Percentiles rank a stretch among this genome's conserved stretches.
These are phyloP conservation scores for Dolichallabes microphthalmus DNA, from an alignment of 2,113 vertebrate genomes.

Conservation along the genomic window DNA sequence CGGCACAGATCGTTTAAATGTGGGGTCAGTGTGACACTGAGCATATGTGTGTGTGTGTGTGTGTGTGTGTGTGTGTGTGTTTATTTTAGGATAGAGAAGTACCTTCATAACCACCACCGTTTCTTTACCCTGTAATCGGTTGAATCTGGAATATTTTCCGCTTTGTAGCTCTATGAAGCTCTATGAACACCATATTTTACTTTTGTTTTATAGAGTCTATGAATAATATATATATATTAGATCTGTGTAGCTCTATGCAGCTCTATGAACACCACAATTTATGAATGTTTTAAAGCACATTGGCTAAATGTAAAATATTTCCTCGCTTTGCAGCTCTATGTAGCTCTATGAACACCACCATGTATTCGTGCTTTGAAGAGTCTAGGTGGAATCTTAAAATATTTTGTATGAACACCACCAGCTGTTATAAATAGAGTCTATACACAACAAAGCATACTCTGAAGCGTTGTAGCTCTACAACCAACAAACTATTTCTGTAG, in stretches of 20 bases:
- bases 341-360: background rate
- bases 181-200: background rate
- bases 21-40: background rate
- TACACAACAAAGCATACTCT: no score
- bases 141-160: background rate
- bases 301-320: background rate
- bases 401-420: background rate
- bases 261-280: background rate
- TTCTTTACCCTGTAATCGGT: background rate
- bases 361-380: background rate
- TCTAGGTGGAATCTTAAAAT: background rate
- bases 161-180: no score
- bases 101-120: no score
- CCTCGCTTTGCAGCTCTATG: background rate
- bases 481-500: no score
- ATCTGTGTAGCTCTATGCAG: background rate
- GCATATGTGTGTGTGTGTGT: no score
- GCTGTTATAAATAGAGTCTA: no score
- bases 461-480: no score
- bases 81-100: background rate
- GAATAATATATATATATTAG: background rate
- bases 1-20: background rate
- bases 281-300: background rate
- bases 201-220: background rate
- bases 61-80: background rate